Conservation (phyloP, 2,888 invertebrate species). For the Drosophila pseudotakahashii region DNA sequence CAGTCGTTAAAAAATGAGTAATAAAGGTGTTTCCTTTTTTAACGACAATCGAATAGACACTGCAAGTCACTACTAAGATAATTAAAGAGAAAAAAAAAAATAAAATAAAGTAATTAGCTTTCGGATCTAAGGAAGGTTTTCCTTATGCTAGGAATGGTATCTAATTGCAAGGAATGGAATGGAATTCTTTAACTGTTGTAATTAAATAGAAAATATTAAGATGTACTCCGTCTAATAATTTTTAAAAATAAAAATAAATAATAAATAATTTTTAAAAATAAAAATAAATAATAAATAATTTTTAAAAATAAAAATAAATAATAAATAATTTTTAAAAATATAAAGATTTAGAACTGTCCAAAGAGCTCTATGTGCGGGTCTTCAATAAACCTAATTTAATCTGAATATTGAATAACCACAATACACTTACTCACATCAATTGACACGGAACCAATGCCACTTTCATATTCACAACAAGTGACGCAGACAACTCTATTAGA, state of each 20-base stretch:
- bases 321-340: too few species aligned
- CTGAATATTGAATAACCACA: not conserved
- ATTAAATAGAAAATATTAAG: not conserved
- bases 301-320: too few species aligned
- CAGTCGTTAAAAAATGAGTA: conserved; percentile 44
- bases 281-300: too few species aligned
- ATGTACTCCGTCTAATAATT: too few species aligned
- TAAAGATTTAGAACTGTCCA: too few species aligned
- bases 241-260: too few species aligned
- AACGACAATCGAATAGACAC: conserved; percentile 35
- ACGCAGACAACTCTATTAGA: conserved; percentile 19
- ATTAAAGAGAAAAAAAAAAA: conserved; percentile 10
- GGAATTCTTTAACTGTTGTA: not conserved
- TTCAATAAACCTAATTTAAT: not conserved
- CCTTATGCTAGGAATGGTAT: not conserved
- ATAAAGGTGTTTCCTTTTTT: conserved; percentile 35
- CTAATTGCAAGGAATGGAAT: not conserved
- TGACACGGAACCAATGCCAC: conserved; percentile 22
- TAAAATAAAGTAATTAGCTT: conserved; percentile 20
- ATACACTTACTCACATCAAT: not conserved
- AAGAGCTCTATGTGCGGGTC: too few species aligned
- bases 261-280: too few species aligned
- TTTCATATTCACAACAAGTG: conserved; percentile 38
- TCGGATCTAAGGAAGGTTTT: not conserved
- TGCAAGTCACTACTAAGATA: conserved; percentile 30